Conservation (phyloP, 1,140 invertebrate genomes). For the Drosophila saltans region DNA sequence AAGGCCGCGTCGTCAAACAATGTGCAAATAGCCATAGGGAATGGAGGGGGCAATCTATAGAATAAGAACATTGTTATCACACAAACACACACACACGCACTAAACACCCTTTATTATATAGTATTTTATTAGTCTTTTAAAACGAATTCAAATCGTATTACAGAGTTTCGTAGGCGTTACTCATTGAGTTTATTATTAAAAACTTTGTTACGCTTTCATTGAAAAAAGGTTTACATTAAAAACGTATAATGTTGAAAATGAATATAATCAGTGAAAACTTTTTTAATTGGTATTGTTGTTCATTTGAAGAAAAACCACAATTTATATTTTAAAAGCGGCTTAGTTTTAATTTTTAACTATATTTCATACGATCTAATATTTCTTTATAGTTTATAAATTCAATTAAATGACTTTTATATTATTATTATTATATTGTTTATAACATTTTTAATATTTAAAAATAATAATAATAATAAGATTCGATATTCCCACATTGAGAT, state of each 20-base stretch:
- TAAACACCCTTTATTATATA: too few relatives aligned
- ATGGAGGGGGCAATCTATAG: conserved; percentile 4
- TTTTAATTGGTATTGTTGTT: not conserved
- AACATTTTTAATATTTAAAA: too few relatives aligned
- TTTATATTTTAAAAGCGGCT: too few relatives aligned
- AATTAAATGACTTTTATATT: too few relatives aligned
- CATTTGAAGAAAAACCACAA: not conserved
- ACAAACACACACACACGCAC: not conserved
- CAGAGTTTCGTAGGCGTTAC: not conserved
- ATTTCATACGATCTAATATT: too few relatives aligned
- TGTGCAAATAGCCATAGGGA: conserved; percentile 18
- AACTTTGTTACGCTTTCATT: conserved; percentile 1
- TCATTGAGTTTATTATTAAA: not conserved
- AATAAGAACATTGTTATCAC: conserved; percentile 5
- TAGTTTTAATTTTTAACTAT: too few relatives aligned
- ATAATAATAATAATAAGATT: too few relatives aligned
- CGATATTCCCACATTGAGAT: too few relatives aligned
- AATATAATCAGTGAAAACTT: not conserved
- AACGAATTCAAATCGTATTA: not conserved
- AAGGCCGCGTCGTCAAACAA: conserved; percentile 19
- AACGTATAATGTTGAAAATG: not conserved
- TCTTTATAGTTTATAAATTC: too few relatives aligned
- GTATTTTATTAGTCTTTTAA: not conserved
- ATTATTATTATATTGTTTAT: too few relatives aligned
- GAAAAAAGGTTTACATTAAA: not conserved